Percentiles rank a stretch among this genome's conserved stretches.
phyloP scores from a whole-genome alignment of 2,888 invertebrate genomes.

The Zygaena filipendulae region DNA sequence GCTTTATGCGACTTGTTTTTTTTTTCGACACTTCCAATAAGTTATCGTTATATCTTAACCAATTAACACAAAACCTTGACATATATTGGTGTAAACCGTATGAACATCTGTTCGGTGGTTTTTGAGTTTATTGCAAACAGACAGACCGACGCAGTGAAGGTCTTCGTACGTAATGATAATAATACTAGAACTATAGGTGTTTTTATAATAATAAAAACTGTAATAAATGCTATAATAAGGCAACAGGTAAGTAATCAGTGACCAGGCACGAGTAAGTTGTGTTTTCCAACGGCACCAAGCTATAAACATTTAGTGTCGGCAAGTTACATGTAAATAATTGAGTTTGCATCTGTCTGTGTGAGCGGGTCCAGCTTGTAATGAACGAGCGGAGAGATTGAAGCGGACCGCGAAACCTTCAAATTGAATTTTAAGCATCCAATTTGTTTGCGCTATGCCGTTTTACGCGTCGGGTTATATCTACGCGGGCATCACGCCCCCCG shows the following conservation, averaged over 20 bases:
- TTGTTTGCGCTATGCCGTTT: constrained; percentile 52
- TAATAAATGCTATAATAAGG: background rate
- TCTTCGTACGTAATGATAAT: too few relatives aligned
- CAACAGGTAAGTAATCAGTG: constrained; percentile 1
- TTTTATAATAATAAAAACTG: background rate
- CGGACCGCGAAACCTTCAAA: constrained; percentile 66
- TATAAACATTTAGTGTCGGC: constrained; percentile 37
- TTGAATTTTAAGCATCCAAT: constrained; percentile 69
- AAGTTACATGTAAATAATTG: constrained; percentile 51
- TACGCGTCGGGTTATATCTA: constrained; percentile 33
- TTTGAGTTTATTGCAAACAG: too few relatives aligned
- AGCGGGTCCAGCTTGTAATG: constrained; percentile 51
- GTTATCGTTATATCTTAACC: too few relatives aligned
- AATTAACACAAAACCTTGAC: too few relatives aligned
- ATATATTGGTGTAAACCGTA: too few relatives aligned
- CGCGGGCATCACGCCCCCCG: constrained; percentile 22
- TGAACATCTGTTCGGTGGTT: too few relatives aligned
- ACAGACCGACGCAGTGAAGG: too few relatives aligned
- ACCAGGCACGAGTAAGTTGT: constrained; percentile 10
- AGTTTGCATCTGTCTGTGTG: constrained; percentile 48
- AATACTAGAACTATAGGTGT: too few relatives aligned
- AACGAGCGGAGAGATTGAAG: constrained; percentile 56
- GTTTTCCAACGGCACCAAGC: constrained; percentile 17
- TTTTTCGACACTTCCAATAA: too few relatives aligned
- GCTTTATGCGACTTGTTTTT: too few relatives aligned